Conservation (phyloP, 2,113 vertebrate genomes). For the Holacanthus passer region DNA sequence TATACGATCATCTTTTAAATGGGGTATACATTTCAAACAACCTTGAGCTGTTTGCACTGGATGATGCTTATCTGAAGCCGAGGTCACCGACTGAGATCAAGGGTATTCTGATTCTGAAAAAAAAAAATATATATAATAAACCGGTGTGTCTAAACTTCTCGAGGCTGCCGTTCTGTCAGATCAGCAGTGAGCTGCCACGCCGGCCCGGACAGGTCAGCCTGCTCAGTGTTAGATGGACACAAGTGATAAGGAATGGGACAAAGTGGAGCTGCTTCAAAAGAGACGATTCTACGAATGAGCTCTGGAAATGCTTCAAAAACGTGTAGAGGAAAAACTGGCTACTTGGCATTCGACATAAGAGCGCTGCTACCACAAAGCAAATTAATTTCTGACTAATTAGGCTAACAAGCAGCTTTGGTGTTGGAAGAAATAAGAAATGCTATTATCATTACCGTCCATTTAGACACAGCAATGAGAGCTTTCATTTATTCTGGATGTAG, state of each 20-base stretch:
- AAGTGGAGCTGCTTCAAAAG: slow-evolving; percentile 23
- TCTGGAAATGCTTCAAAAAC: slow-evolving; percentile 36
- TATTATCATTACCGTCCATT: slow-evolving; percentile 68
- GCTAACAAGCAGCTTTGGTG: slow-evolving; percentile 66
- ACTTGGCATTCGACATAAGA: slow-evolving; percentile 59
- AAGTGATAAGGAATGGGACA: slow-evolving; percentile 44
- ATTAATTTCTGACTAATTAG: slow-evolving; percentile 76
- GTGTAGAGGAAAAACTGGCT: slow-evolving; percentile 34
- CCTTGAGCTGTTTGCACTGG: slow-evolving; percentile 73
- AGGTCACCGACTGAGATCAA: slow-evolving; percentile 68
- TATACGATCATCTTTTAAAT: slow-evolving; percentile 62
- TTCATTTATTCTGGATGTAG: slow-evolving; percentile 47
- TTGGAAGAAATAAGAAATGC: slow-evolving; percentile 62
- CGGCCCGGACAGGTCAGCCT: slow-evolving; percentile 38
- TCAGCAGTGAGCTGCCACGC: slow-evolving; percentile 46
- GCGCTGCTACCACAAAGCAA: slow-evolving; percentile 61
- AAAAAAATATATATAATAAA: slow-evolving; percentile 34
- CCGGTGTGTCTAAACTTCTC: background rate
- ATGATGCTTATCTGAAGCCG: slow-evolving; percentile 74
- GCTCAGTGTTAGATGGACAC: slow-evolving; percentile 68
- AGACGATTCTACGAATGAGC: slow-evolving; percentile 17
- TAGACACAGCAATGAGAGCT: slow-evolving; percentile 42
- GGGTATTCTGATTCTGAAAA: slow-evolving; percentile 39
- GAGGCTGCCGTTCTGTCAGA: slow-evolving; percentile 33
- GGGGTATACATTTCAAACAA: slow-evolving; percentile 73